Evolutionary conservation across 2,797 vertebrate species (phyloP).

Genomic region (Iguana delicatissima): DNA sequence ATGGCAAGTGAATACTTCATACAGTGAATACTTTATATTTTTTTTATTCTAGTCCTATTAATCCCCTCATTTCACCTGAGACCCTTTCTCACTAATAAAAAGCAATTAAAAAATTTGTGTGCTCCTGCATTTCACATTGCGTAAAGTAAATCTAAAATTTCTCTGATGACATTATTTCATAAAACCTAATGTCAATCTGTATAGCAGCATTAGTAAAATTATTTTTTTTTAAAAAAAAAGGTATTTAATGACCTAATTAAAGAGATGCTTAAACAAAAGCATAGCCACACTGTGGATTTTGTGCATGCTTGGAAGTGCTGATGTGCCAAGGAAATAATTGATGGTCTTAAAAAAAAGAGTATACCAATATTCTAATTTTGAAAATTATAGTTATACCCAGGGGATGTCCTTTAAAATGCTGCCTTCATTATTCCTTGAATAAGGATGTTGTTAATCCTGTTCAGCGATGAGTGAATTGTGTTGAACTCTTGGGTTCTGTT

Average conservation of each 20-base stretch:
- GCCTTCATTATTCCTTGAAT: conserved; percentile 33
- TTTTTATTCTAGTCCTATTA: neutral
- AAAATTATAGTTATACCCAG: neutral
- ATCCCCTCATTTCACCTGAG: neutral
- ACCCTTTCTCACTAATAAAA: neutral
- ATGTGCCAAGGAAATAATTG: conserved; percentile 8
- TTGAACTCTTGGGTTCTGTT: neutral
- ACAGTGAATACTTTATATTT: neutral
- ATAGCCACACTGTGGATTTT: neutral
- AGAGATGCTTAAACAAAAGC: neutral
- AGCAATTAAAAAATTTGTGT: neutral
- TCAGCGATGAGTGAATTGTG: conserved; percentile 34
- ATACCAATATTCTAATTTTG: conserved; percentile 36
- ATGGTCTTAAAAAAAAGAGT: conserved; percentile 28
- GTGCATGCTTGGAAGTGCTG: neutral
- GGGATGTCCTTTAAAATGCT: conserved; percentile 26
- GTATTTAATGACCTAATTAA: neutral
- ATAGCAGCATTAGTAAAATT: neutral
- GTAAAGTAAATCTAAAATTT: conserved; percentile 17
- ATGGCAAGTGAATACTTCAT: neutral
- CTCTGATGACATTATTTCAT: conserved; percentile 4
- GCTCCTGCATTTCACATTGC: conserved; percentile 27
- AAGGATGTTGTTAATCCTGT: conserved; percentile 27
- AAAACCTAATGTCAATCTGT: conserved; percentile 12
- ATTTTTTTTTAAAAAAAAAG: neutral